Conservation (phyloP, 2,888 invertebrate genomes). For the Blera fallax region DNA sequence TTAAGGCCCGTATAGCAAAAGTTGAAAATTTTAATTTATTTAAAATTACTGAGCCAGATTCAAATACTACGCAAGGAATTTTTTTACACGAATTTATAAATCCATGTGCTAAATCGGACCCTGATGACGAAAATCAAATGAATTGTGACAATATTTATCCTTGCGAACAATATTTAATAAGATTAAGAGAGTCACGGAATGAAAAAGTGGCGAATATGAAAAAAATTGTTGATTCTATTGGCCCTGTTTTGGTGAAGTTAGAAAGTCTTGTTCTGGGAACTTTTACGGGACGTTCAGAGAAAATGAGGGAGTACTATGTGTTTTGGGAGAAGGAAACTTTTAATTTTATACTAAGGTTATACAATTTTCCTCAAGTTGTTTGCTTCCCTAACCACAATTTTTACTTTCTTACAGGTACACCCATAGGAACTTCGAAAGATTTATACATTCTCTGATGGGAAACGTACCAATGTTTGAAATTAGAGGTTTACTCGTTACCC, state of each 20-base stretch:
- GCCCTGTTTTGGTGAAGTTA: slow-evolving; percentile 91
- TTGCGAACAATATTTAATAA: slow-evolving; percentile 85
- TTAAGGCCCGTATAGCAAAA: slow-evolving; percentile 84
- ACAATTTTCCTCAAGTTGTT: not conserved
- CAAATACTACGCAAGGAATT: not conserved
- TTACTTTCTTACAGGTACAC: slow-evolving; percentile 83
- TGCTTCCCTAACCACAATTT: not conserved
- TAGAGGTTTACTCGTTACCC: slow-evolving; percentile 88
- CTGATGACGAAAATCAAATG: not conserved
- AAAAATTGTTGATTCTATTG: slow-evolving; percentile 89
- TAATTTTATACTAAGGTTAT: slow-evolving; percentile 84
- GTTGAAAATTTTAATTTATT: slow-evolving; percentile 84
- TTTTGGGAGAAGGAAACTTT: slow-evolving; percentile 93
- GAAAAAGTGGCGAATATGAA: slow-evolving; percentile 87
- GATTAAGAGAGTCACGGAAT: slow-evolving; percentile 87
- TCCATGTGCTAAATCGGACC: not conserved
- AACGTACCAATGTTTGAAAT: slow-evolving; percentile 89
- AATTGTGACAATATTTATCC: slow-evolving; percentile 72
- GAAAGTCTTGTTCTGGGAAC: slow-evolving; percentile 92
- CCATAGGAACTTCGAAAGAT: slow-evolving; percentile 87
- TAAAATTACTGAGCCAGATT: slow-evolving; percentile 74
- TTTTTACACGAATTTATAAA: not conserved
- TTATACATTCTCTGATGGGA: slow-evolving; percentile 84
- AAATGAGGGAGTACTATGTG: slow-evolving; percentile 90
- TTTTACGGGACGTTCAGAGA: slow-evolving; percentile 87